These are phyloP conservation scores for Laodelphax striatellus DNA, from an alignment of 1,140 invertebrate genomes.

Conservation along the genomic window DNA sequence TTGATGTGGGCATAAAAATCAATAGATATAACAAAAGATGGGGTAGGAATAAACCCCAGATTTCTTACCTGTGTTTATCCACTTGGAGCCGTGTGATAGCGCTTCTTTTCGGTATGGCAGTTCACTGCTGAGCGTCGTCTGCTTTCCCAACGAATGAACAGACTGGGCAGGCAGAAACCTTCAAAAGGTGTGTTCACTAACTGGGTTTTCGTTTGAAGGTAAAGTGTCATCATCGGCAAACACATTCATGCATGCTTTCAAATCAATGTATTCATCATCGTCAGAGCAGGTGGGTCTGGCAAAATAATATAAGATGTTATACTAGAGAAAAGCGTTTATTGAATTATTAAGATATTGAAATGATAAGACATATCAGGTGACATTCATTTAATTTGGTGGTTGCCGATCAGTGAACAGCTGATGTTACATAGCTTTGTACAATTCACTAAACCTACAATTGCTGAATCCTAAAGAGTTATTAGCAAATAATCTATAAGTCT, in stretches of 20 bases:
- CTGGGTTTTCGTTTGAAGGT: background rate
- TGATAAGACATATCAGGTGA: no score
- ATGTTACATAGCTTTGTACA: no score
- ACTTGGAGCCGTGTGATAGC: constrained; percentile 46
- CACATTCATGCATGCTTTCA: background rate
- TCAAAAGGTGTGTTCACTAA: background rate
- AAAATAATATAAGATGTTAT: background rate
- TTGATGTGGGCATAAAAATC: no score
- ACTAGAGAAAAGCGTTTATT: no score
- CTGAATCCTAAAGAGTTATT: no score
- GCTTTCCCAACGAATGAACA: constrained; percentile 1
- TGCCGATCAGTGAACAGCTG: no score
- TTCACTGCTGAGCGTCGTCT: constrained; percentile 25
- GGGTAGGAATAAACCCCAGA: no score
- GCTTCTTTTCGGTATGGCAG: constrained; percentile 34
- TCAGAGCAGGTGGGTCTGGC: background rate
- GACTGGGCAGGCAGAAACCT: background rate
- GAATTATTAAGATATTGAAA: no score
- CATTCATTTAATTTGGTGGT: no score
- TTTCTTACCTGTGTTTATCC: constrained; percentile 44
- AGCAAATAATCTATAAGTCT: no score
- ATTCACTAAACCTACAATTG: no score
- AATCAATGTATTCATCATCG: background rate
- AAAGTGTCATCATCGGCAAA: background rate
- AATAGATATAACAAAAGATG: no score